Evolutionary conservation across 2,888 invertebrate genomes (phyloP).

Genomic region (Scaeva pyrastri): DNA sequence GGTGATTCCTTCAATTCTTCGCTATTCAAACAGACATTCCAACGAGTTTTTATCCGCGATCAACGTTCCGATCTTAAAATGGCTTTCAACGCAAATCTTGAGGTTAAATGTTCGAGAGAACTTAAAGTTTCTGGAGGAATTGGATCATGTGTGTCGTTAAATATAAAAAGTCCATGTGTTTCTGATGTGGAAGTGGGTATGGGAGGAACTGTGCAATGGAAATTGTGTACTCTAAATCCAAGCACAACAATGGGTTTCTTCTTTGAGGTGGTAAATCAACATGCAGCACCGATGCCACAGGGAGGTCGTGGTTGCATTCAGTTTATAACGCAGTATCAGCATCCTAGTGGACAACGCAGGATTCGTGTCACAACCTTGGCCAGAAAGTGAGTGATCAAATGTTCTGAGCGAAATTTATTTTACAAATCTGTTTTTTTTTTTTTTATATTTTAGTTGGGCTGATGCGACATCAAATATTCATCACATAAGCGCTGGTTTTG

Average conservation of each 20-base stretch:
- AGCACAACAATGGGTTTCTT: constrained; percentile 96
- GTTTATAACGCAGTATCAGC: constrained; percentile 99
- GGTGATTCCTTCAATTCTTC: constrained; percentile 99
- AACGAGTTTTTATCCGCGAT: constrained; percentile 97
- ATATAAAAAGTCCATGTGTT: constrained; percentile 95
- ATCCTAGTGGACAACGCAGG: constrained; percentile 96
- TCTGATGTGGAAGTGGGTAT: constrained; percentile 99
- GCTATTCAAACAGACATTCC: constrained; percentile 99
- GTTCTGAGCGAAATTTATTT: neutral
- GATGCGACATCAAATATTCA: constrained; percentile 95
- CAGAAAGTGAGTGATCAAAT: constrained; percentile 88
- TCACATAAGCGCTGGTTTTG: constrained; percentile 97
- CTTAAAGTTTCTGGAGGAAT: constrained; percentile 96
- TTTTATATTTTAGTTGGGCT: constrained; percentile 90
- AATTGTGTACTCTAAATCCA: constrained; percentile 97
- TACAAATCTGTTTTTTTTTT: neutral
- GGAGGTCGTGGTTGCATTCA: constrained; percentile 98
- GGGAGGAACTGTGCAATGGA: constrained; percentile 99
- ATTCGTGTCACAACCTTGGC: constrained; percentile 98
- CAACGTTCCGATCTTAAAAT: constrained; percentile 96
- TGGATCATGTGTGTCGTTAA: constrained; percentile 97
- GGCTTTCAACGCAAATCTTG: constrained; percentile 98
- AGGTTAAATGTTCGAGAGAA: constrained; percentile 98
- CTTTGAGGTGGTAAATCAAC: constrained; percentile 98
- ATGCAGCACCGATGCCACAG: constrained; percentile 96